Evolutionary conservation across 2,113 vertebrate genomes (phyloP), one percentile per base, ranked within the genome.

Genomic region (Megalops atlanticus): DNA sequence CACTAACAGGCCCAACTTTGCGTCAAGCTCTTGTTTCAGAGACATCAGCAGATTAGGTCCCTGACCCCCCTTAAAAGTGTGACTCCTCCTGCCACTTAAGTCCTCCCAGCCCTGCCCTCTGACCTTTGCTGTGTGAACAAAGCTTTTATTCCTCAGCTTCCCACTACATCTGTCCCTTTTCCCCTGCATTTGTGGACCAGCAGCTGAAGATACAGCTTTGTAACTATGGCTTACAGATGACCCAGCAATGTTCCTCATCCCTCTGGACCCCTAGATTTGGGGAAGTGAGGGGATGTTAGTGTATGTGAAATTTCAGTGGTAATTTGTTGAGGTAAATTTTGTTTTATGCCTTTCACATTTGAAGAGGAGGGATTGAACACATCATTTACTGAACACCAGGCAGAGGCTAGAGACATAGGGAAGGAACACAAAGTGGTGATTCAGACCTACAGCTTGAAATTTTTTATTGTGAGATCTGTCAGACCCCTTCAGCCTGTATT

Each of bases 381-480:
- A 24, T 8, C 24, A 10, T 31, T 5, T 31, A 64, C 58, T 64
- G 58, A 31, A 64, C 24, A n/a, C 71, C 10, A 35, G 38, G 31
- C 72, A 14, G 15, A 64, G 38, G 16, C 47, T 24, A 14, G 52
- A 58, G 18, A 35, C 8, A 4, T 35, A 72, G 41, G 11, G 35
- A 43, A 12, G 16, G 69, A 80, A 36, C 21, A 74, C 71, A 64
- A 69, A 81, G 38, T 31, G 39, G 12, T 2, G 47, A 80, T 80
- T 80, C 16, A 52, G 70, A 47, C 15, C 27, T 49, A 33, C 47
- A 27, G 73, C 35, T 33, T 33, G 43, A 36, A 43, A 33, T 47
- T 21, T 24, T n/a, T 74, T 41, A n/a, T 4, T 3, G 80, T 54
- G 49, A 43, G 72, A 74, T 52, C 54, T 40, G 2, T 75, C 47